Percentiles rank a stretch among this genome's conserved stretches.
Evolutionary conservation across 2,888 invertebrate genomes (phyloP).

Genomic region (Oxyscelio sp.): DNA sequence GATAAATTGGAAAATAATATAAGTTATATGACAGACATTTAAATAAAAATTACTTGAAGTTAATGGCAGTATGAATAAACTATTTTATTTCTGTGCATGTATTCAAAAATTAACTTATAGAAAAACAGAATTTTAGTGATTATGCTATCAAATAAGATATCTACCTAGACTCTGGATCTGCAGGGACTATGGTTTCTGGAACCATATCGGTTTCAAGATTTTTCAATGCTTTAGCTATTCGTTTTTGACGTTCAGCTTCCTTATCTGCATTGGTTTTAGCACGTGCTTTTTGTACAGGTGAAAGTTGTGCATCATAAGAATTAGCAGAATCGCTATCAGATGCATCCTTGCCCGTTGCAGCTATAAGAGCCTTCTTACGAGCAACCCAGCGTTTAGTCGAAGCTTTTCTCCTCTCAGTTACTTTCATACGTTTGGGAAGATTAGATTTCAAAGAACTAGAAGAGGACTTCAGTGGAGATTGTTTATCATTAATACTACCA

Average conservation of each 20-base stretch:
- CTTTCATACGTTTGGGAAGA: constrained; percentile 79
- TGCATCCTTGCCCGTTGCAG: constrained; percentile 83
- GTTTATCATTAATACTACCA: constrained; percentile 20
- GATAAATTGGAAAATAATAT: too few relatives aligned
- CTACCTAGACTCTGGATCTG: constrained; percentile 36
- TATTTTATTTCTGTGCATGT: too few relatives aligned
- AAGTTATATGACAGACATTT: too few relatives aligned
- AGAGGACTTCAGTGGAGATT: constrained; percentile 45
- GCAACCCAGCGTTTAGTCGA: constrained; percentile 87
- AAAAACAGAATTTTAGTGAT: too few relatives aligned
- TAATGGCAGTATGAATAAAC: too few relatives aligned
- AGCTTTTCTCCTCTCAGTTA: constrained; percentile 83
- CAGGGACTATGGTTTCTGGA: constrained; percentile 15
- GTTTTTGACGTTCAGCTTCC: constrained; percentile 79
- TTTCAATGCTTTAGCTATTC: constrained; percentile 80
- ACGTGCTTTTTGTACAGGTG: constrained; percentile 86
- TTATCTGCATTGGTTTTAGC: constrained; percentile 84
- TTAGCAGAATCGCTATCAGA: constrained; percentile 85
- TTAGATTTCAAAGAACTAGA: background rate
- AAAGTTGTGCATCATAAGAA: constrained; percentile 83
- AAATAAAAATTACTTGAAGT: too few relatives aligned
- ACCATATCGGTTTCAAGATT: constrained; percentile 80
- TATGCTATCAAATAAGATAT: too few relatives aligned
- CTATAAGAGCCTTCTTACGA: constrained; percentile 85
- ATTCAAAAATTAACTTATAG: too few relatives aligned